A percentile compares a stretch with the other conserved stretches of the same genome.
Evolutionary conservation across 2,797 vertebrate species (phyloP).

Genomic region (Sebastes nivosus): DNA sequence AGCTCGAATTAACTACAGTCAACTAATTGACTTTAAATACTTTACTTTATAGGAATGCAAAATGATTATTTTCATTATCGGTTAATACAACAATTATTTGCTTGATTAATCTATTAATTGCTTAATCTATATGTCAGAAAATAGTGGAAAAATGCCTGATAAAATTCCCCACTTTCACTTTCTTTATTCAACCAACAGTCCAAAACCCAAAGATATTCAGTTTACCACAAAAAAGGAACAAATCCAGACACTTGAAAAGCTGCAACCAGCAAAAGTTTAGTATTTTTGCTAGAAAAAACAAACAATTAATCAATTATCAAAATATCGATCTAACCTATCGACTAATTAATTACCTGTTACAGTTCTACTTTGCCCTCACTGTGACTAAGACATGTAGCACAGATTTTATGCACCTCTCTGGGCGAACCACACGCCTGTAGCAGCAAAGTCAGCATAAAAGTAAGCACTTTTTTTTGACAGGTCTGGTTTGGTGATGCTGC

Average conservation of each 20-base stretch:
- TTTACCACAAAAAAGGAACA: no score
- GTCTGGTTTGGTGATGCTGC: slow-evolving; percentile 23
- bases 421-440: background rate
- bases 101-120: background rate
- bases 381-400: background rate
- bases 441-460: slow-evolving; percentile 3
- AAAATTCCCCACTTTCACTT: background rate
- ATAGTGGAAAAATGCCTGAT: background rate
- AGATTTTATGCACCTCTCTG: background rate
- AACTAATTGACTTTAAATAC: background rate
- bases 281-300: background rate
- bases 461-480: background rate
- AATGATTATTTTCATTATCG: background rate
- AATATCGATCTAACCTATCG: background rate
- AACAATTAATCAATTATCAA: background rate
- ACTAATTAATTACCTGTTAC: background rate
- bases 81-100: background rate
- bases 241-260: background rate
- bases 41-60: background rate
- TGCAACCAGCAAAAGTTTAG: background rate
- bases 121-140: background rate
- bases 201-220: no score
- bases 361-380: background rate
- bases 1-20: background rate
- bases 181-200: background rate